Conservation (phyloP, 92 coral and sea anemone species). For the Montipora capitata region DNA sequence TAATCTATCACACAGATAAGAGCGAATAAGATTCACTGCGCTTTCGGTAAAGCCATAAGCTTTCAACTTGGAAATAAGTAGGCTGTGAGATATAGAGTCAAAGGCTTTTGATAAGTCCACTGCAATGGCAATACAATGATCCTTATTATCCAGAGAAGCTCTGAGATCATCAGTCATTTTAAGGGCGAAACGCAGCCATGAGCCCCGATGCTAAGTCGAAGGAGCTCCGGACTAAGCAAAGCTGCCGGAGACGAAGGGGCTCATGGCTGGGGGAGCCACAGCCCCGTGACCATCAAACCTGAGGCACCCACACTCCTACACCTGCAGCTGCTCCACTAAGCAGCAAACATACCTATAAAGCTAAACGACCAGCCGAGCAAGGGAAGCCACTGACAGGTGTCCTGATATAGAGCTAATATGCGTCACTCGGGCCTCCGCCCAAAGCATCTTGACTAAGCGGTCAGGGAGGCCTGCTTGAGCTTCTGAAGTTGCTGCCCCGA, state of each 20-base stretch:
- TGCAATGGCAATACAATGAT: too few relatives aligned
- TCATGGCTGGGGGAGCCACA: neutral
- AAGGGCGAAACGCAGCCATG: too few relatives aligned
- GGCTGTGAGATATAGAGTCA: too few relatives aligned
- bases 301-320: neutral
- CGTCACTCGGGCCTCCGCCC: neutral
- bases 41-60: too few relatives aligned
- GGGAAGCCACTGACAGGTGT: neutral
- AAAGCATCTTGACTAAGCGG: neutral
- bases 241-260: neutral
- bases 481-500: neutral
- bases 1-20: too few relatives aligned
- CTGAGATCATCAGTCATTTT: too few relatives aligned
- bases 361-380: neutral
- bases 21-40: too few relatives aligned
- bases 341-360: neutral
- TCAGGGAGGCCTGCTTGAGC: too few relatives aligned
- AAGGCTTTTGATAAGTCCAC: too few relatives aligned
- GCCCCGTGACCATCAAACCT: neutral
- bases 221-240: neutral
- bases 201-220: neutral
- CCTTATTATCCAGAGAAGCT: too few relatives aligned
- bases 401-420: neutral
- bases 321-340: neutral
- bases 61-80: too few relatives aligned